Percentiles rank a stretch among this genome's conserved stretches.
Evolutionary conservation across 2,888 invertebrate genomes (phyloP).

Genomic region (Harpalus rubripes): DNA sequence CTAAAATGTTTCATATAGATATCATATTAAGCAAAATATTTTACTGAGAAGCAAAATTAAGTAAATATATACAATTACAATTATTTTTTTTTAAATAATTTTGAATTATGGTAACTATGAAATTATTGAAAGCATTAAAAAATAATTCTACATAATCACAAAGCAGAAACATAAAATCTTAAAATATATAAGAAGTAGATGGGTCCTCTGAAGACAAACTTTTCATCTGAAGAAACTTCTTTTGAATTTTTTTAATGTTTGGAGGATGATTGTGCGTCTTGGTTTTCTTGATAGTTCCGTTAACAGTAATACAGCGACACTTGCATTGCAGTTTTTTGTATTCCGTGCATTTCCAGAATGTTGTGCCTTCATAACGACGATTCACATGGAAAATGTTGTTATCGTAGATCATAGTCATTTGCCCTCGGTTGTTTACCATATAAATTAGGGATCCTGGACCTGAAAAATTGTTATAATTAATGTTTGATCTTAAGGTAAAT

Average conservation of each 20-base stretch:
- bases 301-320: constrained; percentile 69
- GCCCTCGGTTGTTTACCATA: constrained; percentile 69
- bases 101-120: too few relatives aligned
- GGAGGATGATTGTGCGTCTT: constrained; percentile 69
- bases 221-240: constrained; percentile 59
- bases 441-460: constrained; percentile 68
- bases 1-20: too few relatives aligned
- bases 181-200: constrained; percentile 3
- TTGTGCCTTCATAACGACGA: constrained; percentile 68
- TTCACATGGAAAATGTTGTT: constrained; percentile 71
- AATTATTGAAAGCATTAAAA: too few relatives aligned
- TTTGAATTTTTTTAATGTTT: constrained; percentile 68
- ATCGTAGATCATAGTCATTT: constrained; percentile 69
- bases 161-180: background rate
- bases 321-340: constrained; percentile 70
- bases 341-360: constrained; percentile 71
- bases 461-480: constrained; percentile 26
- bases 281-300: constrained; percentile 67
- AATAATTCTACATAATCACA: background rate
- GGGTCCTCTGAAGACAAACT: constrained; percentile 42
- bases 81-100: too few relatives aligned
- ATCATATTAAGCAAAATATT: too few relatives aligned
- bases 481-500: background rate
- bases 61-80: too few relatives aligned
- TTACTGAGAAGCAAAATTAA: too few relatives aligned